Evolutionary conservation across 2,113 vertebrate genomes (phyloP).

Genomic region (Balaenoptera acutorostrata): DNA sequence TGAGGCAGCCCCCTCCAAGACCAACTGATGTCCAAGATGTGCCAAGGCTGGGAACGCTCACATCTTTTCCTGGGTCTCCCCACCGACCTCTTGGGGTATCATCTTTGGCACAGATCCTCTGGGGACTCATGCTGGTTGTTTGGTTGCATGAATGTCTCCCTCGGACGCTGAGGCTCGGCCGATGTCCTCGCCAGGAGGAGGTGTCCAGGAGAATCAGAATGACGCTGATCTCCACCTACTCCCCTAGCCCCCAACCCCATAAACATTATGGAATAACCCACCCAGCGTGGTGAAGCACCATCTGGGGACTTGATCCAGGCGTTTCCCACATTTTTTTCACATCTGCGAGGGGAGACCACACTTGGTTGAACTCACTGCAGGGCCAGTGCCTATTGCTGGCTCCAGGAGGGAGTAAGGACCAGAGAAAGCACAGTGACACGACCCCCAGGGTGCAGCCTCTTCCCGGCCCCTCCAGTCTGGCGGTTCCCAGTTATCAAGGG

Average conservation of each 20-base stretch:
- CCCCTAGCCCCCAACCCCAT: background rate
- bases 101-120: background rate
- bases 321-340: background rate
- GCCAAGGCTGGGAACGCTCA: fast-evolving
- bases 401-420: background rate
- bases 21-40: background rate
- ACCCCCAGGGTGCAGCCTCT: background rate
- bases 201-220: background rate
- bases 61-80: background rate
- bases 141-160: background rate
- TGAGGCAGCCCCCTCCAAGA: background rate
- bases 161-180: fast-evolving
- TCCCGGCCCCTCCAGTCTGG: background rate
- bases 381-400: background rate
- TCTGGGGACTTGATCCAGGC: background rate
- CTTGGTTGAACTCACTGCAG: background rate
- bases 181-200: background rate
- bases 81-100: too few relatives aligned
- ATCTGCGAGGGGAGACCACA: background rate
- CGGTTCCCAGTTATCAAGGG: background rate
- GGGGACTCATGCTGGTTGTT: background rate
- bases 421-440: background rate
- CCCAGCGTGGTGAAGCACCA: background rate
- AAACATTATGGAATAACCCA: background rate
- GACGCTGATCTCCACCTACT: background rate